Evolutionary conservation across 2,888 invertebrate species (phyloP), one percentile per base, ranked within the genome.

Genomic region (Tuta absoluta): DNA sequence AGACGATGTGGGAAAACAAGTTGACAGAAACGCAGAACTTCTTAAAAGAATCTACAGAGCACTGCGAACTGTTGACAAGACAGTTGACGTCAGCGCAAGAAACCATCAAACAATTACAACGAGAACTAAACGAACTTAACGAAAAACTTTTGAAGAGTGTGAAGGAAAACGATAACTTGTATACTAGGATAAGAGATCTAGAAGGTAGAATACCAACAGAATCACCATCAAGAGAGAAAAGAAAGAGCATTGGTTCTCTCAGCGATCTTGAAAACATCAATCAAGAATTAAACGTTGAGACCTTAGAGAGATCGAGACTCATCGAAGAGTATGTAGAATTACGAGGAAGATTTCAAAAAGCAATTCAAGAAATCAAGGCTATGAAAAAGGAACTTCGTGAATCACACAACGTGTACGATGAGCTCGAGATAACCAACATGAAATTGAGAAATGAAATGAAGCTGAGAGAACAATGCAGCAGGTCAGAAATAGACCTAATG

Each of bases 311-410:
- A 71, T 95, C 95, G 74, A 94, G 94, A 75, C 88, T 97, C 63
- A 94, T 95, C 71, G 96, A 97, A 75, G 96, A 97, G 77, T 97
- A 96, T 79, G 93, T 94, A 49, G 96, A 97, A 75, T 85, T 97
- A 65, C 93, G 95, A 67, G 93, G 93, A 57, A 93, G 97, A 65
- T 97, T 97, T 77, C 94, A 96, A 74, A 96, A 96, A 80, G 97
- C 97, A 0, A 95, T 97, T 19, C 93, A 95, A 71, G 97, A 97
- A 89, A 97, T 97, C 62, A 93, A 95, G 75, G 95, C 95, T 0
- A 95, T 97, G 94, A 96, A 96, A 74, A 93, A 95, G 53, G 96
- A 96, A 77, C 88, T 97, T 0, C 93, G 95, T 28, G 96, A 96
- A 71, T 95, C 96, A 1, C 95, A 97, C 77, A 94, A 94, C 65